Evolutionary conservation across 2,888 invertebrate species (phyloP).

Genomic region (Drosophila meridiana): DNA sequence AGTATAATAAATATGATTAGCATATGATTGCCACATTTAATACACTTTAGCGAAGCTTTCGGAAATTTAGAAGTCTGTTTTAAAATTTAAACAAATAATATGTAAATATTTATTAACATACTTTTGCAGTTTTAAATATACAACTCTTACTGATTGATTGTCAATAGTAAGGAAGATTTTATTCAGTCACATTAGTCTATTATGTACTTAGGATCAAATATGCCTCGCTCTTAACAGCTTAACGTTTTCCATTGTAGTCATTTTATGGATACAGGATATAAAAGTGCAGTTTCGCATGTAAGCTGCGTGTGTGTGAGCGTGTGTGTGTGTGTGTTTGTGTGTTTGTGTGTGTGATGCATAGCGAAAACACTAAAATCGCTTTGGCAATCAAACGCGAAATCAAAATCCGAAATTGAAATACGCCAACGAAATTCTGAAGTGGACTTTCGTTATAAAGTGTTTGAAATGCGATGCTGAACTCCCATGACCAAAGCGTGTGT

Average conservation of each 20-base stretch:
- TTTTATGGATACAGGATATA: conserved; percentile 27
- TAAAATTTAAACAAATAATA: no score
- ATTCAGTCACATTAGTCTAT: not conserved
- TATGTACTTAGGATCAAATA: not conserved
- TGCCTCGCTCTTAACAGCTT: not conserved
- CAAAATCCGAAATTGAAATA: conserved; percentile 74
- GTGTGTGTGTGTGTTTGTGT: conserved; percentile 4
- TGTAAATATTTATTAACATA: no score
- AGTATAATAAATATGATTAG: no score
- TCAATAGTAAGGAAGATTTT: no score
- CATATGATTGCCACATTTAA: no score
- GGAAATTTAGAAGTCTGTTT: no score
- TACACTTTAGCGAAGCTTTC: no score
- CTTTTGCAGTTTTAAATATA: no score
- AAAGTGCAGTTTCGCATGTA: conserved; percentile 18
- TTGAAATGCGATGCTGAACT: conserved; percentile 56
- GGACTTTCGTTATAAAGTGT: conserved; percentile 65
- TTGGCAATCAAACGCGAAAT: conserved; percentile 74
- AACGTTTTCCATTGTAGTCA: conserved; percentile 17
- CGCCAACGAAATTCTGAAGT: conserved; percentile 76
- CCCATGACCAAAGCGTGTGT: conserved; percentile 8
- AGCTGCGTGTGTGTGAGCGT: not conserved
- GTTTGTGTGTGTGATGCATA: conserved; percentile 15
- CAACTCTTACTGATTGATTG: no score
- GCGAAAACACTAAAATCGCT: conserved; percentile 60